These are phyloP conservation scores for Oscheius sp. DNA, from an alignment of 2,888 invertebrate species.

Conservation along the genomic window DNA sequence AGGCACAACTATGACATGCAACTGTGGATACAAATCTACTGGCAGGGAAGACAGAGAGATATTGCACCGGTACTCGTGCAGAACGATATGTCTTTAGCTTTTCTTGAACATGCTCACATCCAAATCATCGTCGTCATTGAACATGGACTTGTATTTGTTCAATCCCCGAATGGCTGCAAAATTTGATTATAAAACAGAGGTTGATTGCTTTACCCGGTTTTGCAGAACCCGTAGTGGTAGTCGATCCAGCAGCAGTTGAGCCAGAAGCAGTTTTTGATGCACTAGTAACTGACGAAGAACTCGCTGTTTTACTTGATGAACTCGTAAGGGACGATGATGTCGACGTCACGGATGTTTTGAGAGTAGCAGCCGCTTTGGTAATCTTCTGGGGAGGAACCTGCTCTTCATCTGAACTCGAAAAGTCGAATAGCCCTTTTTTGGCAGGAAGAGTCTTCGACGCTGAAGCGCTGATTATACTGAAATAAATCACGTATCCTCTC, in stretches of 20 bases:
- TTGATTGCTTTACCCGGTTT: neutral
- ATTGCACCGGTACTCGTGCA: slow-evolving; percentile 9
- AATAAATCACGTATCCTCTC: neutral
- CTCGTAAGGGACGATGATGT: neutral
- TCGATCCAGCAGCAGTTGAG: neutral
- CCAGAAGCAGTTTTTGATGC: neutral
- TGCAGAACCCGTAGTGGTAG: neutral
- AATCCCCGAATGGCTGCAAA: slow-evolving; percentile 10
- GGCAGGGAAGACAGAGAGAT: neutral
- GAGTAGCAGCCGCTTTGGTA: slow-evolving; percentile 4
- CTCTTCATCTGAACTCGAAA: slow-evolving; percentile 32
- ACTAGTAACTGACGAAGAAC: too few species aligned
- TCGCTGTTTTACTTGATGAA: too few species aligned
- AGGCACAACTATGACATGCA: too few species aligned
- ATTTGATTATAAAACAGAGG: neutral
- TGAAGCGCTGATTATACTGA: neutral
- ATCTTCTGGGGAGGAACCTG: neutral
- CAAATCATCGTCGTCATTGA: slow-evolving; percentile 26
- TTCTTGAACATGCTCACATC: slow-evolving; percentile 42
- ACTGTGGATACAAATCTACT: too few species aligned
- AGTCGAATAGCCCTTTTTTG: slow-evolving; percentile 41
- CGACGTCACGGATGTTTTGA: slow-evolving; percentile 16
- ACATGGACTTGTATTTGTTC: slow-evolving; percentile 17
- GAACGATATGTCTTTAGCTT: slow-evolving; percentile 22
- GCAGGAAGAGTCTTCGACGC: slow-evolving; percentile 7